Conservation (phyloP, 92 coral and sea anemone species). For the Epizoanthus stellaris region DNA sequence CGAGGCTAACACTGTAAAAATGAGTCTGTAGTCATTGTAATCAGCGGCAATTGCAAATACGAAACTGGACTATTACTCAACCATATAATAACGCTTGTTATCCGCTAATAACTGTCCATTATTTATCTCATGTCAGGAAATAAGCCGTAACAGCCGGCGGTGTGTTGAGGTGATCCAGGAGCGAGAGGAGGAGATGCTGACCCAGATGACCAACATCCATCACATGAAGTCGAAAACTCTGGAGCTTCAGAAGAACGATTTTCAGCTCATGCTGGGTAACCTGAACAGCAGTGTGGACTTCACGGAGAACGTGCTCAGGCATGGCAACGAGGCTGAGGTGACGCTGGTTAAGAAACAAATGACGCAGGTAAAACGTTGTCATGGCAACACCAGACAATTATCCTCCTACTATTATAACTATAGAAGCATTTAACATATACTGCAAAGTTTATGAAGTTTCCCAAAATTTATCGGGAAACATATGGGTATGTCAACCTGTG, state of each 20-base stretch:
- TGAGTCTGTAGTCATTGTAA: no score
- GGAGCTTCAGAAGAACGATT: conserved; percentile 83
- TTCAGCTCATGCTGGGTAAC: conserved; percentile 90
- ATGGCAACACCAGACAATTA: no score
- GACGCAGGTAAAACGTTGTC: conserved; percentile 53
- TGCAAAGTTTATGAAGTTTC: no score
- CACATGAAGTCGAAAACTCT: conserved; percentile 89
- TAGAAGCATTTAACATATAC: no score
- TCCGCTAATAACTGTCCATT: no score
- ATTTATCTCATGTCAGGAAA: conserved; percentile 20
- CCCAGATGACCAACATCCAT: conserved; percentile 84
- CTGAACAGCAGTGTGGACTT: conserved; percentile 91
- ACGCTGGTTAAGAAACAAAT: conserved; percentile 91
- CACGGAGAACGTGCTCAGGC: conserved; percentile 87
- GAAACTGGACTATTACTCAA: no score
- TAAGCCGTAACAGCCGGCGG: conserved; percentile 43
- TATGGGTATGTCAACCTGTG: no score
- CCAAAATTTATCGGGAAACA: no score
- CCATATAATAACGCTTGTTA: no score
- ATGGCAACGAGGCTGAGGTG: conserved; percentile 98
- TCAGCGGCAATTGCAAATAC: no score
- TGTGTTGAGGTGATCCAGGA: conserved; percentile 78
- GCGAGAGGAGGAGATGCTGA: conserved; percentile 86
- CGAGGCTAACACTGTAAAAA: no score
- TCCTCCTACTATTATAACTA: no score